Evolutionary conservation across 2,888 invertebrate genomes (phyloP), one percentile per base, ranked within the genome.

Genomic region (Mesorhabditis sp.): DNA sequence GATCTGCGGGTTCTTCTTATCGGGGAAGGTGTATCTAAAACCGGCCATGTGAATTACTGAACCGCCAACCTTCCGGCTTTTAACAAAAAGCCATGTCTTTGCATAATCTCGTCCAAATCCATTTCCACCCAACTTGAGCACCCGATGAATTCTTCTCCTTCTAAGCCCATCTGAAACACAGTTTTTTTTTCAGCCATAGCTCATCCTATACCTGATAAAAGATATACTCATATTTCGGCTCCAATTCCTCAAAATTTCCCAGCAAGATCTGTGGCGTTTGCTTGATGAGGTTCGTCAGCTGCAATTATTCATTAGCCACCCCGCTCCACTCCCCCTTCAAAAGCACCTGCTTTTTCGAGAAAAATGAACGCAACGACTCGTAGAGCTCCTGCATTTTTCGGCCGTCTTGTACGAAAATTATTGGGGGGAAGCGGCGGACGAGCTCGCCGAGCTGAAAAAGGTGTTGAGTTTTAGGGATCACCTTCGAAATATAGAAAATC

Each of bases 141-240:
- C 44, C 78, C 76, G 41, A 72, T 45, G 41, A 84, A 74, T 43
- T 83, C 82, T 5, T 75, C 76, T 5, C 76, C 68, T 58, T 84
- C 81, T 45, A 81, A 74, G 63, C 80, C 75, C 84, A 84, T 84
- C 76, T 84, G 74, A 63, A 79, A 67, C 58, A 50, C 10, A 50
- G 58, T n/a, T n/a, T 50, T 10, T 10, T n/a, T 50, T 50, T 50
- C 1, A n/a, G 7, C 7, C 7, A 50, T 13, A 50, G 2, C 7
- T 13, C 7, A n/a, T 50, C n/a, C 10, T n/a, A 10, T 15, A 78
- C 79, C 75, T 80, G 80, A 70, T 76, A 78, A 70, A 76, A 80
- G 41, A 85, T 77, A 76, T 84, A 84, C 71, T 84, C 82, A 68
- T 82, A 84, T 61, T 80, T 83, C 28, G 77, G 73, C 70, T 83